Percentiles rank a stretch among this genome's conserved stretches.
These are phyloP conservation scores for Melipona beecheii DNA, from an alignment of 2,888 invertebrate species.

Conservation along the genomic window DNA sequence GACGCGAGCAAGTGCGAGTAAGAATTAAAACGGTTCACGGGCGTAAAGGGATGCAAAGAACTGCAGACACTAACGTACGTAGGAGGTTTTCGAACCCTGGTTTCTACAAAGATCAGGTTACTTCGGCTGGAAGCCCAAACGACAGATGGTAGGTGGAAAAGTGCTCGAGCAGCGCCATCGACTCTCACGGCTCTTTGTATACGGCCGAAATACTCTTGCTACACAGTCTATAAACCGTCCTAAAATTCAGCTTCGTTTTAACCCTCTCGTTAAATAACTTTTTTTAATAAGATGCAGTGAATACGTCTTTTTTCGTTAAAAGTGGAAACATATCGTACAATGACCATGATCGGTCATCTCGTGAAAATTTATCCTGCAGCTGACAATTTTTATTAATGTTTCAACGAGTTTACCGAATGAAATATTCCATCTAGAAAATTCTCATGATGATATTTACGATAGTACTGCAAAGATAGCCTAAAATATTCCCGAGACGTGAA, in stretches of 20 bases:
- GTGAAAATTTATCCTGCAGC: background rate
- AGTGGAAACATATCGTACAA: background rate
- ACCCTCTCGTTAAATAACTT: constrained; percentile 32
- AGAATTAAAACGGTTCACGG: constrained; percentile 50
- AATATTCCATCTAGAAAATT: no score
- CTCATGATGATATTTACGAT: background rate
- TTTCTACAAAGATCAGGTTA: constrained; percentile 79
- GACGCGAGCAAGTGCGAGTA: constrained; percentile 32
- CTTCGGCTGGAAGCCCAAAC: constrained; percentile 71
- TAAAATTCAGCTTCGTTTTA: constrained; percentile 51
- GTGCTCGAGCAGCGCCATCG: constrained; percentile 72
- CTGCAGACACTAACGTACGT: constrained; percentile 33
- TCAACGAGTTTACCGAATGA: background rate
- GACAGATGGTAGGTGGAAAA: constrained; percentile 83
- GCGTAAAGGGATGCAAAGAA: constrained; percentile 55
- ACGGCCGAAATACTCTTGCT: constrained; percentile 49
- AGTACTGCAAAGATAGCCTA: background rate
- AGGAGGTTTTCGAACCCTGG: constrained; percentile 74
- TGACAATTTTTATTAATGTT: background rate
- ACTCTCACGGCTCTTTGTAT: constrained; percentile 76
- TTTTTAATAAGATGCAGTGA: background rate
- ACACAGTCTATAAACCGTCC: constrained; percentile 45
- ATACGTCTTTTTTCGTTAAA: background rate
- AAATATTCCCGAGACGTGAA: background rate
- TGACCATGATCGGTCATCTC: background rate